A percentile compares a stretch with the other conserved stretches of the same genome.
These are phyloP conservation scores for Antigone vipio DNA, from an alignment of 2,113 vertebrate species.

Conservation along the genomic window DNA sequence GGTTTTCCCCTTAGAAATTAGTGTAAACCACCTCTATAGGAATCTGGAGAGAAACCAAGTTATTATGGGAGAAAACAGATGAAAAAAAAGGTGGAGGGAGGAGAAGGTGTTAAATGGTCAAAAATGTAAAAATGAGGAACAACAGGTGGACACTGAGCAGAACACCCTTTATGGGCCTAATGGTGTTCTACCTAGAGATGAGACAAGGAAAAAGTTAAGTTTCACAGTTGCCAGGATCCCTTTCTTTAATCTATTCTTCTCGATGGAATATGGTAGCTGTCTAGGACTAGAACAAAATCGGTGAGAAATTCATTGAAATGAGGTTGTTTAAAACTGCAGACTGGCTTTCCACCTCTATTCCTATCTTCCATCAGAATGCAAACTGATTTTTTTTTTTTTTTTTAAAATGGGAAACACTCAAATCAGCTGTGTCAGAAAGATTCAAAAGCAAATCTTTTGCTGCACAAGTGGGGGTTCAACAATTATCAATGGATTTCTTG, in stretches of 20 bases:
- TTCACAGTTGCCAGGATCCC: background rate
- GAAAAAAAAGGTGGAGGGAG: rapidly evolving
- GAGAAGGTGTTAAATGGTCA: background rate
- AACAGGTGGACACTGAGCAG: background rate
- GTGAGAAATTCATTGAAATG: background rate
- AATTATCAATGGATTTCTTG: background rate
- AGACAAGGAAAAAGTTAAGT: background rate
- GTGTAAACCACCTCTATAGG: background rate
- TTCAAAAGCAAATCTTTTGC: background rate
- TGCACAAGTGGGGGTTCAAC: background rate
- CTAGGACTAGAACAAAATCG: background rate
- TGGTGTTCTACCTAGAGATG: background rate
- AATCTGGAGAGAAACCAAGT: background rate
- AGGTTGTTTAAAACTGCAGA: background rate
- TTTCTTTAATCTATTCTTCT: background rate
- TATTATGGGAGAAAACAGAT: background rate
- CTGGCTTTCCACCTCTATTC: background rate
- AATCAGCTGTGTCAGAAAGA: background rate
- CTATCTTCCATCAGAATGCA: background rate
- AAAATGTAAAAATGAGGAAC: background rate
- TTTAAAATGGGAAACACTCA: rapidly evolving
- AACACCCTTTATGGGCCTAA: rapidly evolving
- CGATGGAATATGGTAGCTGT: background rate
- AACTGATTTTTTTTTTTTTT: background rate
- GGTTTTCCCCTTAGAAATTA: background rate